A percentile compares a stretch with the other conserved stretches of the same genome.
Evolutionary conservation across 2,113 vertebrate genomes (phyloP).

Genomic region (Marcusenius ussheri): DNA sequence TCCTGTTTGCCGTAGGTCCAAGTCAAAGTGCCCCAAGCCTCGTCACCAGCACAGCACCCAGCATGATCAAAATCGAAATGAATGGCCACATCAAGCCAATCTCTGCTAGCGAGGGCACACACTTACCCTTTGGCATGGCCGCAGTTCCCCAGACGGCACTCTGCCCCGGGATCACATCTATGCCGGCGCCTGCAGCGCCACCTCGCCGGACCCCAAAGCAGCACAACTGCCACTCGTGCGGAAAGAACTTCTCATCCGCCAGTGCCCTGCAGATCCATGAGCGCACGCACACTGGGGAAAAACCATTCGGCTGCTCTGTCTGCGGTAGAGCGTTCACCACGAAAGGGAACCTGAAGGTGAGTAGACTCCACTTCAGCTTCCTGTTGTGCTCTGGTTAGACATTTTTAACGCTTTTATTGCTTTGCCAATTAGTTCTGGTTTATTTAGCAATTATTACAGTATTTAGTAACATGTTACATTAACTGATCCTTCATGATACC

Average conservation of each 20-base stretch:
- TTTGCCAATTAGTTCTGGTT: background rate
- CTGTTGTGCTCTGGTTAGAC: background rate
- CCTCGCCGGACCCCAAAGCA: slow-evolving; percentile 84
- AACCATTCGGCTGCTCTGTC: slow-evolving; percentile 93
- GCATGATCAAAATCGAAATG: slow-evolving; percentile 79
- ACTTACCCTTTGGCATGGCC: slow-evolving; percentile 69
- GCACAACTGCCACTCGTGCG: slow-evolving; percentile 93
- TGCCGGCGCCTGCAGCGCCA: slow-evolving; percentile 72
- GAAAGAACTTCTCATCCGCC: slow-evolving; percentile 98
- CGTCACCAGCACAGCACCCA: slow-evolving; percentile 56
- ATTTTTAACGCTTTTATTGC: background rate
- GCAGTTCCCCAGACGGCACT: slow-evolving; percentile 67
- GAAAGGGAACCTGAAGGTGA: slow-evolving; percentile 98
- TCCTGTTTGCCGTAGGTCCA: slow-evolving; percentile 65
- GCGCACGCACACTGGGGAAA: slow-evolving; percentile 96
- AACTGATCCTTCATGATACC: background rate
- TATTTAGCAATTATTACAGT: background rate
- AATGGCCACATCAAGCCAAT: slow-evolving; percentile 76
- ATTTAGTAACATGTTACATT: background rate
- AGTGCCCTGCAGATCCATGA: slow-evolving; percentile 98
- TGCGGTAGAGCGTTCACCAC: slow-evolving; percentile 98
- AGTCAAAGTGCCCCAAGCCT: slow-evolving; percentile 72
- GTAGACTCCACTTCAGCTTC: background rate
- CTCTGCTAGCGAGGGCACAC: slow-evolving; percentile 67
- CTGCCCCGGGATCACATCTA: slow-evolving; percentile 72